Conservation (phyloP, 1,140 invertebrate genomes). For the Drosophila kepulauana region DNA sequence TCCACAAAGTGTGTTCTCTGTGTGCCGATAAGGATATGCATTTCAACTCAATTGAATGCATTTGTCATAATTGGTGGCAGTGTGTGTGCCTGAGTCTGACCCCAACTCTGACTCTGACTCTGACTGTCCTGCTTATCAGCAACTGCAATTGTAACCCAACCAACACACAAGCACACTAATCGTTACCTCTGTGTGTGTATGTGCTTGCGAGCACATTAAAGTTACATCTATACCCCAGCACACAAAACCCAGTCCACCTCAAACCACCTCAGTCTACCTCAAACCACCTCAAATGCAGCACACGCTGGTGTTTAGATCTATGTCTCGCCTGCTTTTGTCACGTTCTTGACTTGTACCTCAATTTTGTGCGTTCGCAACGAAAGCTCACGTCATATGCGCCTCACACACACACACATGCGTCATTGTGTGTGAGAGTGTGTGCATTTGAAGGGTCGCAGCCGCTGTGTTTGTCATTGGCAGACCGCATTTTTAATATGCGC, state of each 20-base stretch:
- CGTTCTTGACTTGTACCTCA: slow-evolving; percentile 71
- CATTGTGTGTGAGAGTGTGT: slow-evolving; percentile 5
- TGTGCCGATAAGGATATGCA: slow-evolving; percentile 61
- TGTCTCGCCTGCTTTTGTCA: slow-evolving; percentile 61
- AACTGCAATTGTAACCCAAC: slow-evolving; percentile 25
- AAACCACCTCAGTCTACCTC: neutral
- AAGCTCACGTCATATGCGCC: slow-evolving; percentile 54
- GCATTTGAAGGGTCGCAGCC: slow-evolving; percentile 16
- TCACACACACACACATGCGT: slow-evolving; percentile 54
- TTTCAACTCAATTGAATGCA: slow-evolving; percentile 72
- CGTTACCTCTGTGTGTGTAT: slow-evolving; percentile 6
- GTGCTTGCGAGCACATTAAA: slow-evolving; percentile 51
- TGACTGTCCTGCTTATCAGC: slow-evolving; percentile 6
- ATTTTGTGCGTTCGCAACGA: slow-evolving; percentile 59
- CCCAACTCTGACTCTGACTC: neutral
- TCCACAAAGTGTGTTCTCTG: neutral
- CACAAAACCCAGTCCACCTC: neutral
- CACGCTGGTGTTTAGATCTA: slow-evolving; percentile 17
- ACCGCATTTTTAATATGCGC: slow-evolving; percentile 83
- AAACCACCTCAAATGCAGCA: neutral
- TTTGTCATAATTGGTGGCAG: slow-evolving; percentile 73
- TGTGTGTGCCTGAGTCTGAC: slow-evolving; percentile 24
- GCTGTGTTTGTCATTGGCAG: slow-evolving; percentile 76
- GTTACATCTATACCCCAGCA: slow-evolving; percentile 40
- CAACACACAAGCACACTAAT: slow-evolving; percentile 21